Evolutionary conservation across 2,797 vertebrate genomes (phyloP).

Genomic region (Coreius guichenoti): DNA sequence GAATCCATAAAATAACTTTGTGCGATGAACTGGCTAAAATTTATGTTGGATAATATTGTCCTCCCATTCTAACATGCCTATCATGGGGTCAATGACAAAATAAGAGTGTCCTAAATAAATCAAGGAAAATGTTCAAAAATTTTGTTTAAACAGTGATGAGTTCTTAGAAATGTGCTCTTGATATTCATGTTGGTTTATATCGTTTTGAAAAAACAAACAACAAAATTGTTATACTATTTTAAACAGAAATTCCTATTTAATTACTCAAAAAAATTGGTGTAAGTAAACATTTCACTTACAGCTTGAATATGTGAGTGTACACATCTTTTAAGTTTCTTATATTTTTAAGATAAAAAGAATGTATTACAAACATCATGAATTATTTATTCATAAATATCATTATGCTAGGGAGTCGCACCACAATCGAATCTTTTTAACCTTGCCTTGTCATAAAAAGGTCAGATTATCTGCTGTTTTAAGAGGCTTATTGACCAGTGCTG

Average conservation of each 20-base stretch:
- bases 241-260: background rate
- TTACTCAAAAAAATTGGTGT: background rate
- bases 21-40: background rate
- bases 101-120: background rate
- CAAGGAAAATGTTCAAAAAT: background rate
- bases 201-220: too few species aligned
- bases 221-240: too few species aligned
- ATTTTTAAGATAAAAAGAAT: background rate
- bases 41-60: background rate
- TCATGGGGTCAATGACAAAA: background rate
- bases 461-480: background rate
- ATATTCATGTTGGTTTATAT: background rate
- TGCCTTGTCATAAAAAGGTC: background rate
- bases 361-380: background rate
- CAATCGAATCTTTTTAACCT: background rate
- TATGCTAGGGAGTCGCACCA: background rate
- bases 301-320: background rate
- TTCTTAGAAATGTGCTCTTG: background rate
- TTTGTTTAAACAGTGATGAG: background rate
- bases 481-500: background rate
- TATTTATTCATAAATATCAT: background rate
- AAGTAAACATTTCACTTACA: background rate
- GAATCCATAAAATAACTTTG: background rate
- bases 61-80: background rate
- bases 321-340: background rate